Evolutionary conservation across 2,888 invertebrate genomes (phyloP).

Genomic region (Noctua pronuba): DNA sequence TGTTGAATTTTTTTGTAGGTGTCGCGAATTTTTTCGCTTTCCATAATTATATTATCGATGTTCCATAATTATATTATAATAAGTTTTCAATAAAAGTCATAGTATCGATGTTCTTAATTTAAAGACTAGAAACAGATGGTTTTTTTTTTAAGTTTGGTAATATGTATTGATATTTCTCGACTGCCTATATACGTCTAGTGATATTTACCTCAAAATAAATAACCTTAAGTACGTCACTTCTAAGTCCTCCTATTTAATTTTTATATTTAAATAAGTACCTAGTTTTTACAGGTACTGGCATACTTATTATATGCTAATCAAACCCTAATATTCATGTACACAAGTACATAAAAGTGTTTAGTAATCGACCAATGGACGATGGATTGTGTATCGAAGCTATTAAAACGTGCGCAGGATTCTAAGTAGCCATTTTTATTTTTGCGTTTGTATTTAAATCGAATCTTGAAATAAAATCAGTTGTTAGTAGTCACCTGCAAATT

Average conservation of each 20-base stretch:
- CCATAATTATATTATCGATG: neutral
- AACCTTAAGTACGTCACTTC: neutral
- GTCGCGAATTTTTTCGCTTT: neutral
- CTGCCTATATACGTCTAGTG: too few relatives aligned
- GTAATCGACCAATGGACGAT: constrained; percentile 57
- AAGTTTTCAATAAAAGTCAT: too few relatives aligned
- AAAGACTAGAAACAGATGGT: neutral
- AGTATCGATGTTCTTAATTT: neutral
- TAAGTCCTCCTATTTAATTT: neutral
- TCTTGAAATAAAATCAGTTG: constrained; percentile 12
- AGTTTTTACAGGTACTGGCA: neutral
- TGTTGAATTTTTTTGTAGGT: neutral
- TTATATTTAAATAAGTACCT: neutral
- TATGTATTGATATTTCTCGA: too few relatives aligned
- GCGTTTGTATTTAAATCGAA: neutral
- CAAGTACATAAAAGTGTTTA: constrained; percentile 34
- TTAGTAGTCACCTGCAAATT: neutral
- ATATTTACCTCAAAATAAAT: neutral
- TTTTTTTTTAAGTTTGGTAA: too few relatives aligned
- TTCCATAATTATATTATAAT: neutral
- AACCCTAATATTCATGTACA: constrained; percentile 9
- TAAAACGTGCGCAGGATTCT: constrained; percentile 51
- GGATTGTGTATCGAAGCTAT: constrained; percentile 48
- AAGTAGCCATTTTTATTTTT: constrained; percentile 31
- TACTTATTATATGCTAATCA: neutral